These are phyloP conservation scores for Chauna torquata DNA, from an alignment of 2,113 vertebrate genomes.

Conservation along the genomic window DNA sequence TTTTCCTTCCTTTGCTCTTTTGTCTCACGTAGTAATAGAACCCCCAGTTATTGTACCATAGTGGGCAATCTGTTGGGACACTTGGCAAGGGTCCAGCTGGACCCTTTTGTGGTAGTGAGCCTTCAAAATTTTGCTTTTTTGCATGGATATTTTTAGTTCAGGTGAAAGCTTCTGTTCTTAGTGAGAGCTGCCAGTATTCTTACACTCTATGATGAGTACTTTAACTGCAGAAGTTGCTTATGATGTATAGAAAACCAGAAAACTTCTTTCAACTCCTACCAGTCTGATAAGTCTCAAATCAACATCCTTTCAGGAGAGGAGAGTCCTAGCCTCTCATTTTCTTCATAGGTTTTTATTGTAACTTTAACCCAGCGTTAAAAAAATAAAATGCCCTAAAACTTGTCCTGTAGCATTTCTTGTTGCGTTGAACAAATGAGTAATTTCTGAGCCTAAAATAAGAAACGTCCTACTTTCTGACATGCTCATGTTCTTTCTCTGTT, in stretches of 20 bases:
- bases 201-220: neutral
- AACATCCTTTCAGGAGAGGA: neutral
- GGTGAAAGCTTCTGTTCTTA: neutral
- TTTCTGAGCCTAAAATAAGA: neutral
- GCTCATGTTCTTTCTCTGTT: neutral
- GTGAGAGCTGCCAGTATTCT: neutral
- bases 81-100: neutral
- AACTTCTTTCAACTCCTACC: neutral
- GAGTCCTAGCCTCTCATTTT: neutral
- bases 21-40: neutral
- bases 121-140: neutral
- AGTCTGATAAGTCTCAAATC: neutral
- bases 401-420: neutral
- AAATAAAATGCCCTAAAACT: neutral
- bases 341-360: neutral
- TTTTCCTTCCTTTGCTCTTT: neutral
- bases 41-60: fast-evolving
- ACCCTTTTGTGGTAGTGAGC: neutral
- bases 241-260: neutral
- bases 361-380: neutral
- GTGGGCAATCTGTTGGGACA: neutral
- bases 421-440: neutral
- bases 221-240: neutral
- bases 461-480: neutral
- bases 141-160: neutral